Conservation (phyloP, 2,888 invertebrate species). For the Drosophila flavopinicola region DNA sequence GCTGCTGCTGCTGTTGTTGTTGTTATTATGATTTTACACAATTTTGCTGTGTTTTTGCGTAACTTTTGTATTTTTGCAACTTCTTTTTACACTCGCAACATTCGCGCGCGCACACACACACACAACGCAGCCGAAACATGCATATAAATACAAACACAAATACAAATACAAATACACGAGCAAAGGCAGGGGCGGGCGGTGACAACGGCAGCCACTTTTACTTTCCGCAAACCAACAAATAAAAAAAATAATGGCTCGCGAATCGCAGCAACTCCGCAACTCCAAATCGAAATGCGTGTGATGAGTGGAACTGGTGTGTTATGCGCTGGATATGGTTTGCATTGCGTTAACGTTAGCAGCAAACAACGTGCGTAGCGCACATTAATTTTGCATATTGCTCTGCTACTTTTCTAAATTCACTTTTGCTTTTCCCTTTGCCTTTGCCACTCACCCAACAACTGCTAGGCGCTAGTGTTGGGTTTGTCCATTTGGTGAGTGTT, state of each 20-base stretch:
- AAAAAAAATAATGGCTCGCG: constrained; percentile 20
- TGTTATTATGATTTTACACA: constrained; percentile 43
- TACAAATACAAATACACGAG: constrained; percentile 32
- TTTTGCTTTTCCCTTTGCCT: constrained; percentile 54
- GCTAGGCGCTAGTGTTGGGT: constrained; percentile 52
- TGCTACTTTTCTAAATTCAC: constrained; percentile 44
- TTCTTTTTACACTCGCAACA: constrained; percentile 64
- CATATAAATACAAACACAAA: constrained; percentile 29
- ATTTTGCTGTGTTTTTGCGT: constrained; percentile 60
- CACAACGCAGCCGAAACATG: constrained; percentile 44
- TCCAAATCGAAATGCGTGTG: constrained; percentile 27
- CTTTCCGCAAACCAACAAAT: constrained; percentile 57
- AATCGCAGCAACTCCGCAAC: constrained; percentile 28
- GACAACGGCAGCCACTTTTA: constrained; percentile 62
- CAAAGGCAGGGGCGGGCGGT: constrained; percentile 21
- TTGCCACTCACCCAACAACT: constrained; percentile 61
- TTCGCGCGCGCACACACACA: constrained; percentile 57
- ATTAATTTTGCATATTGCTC: constrained; percentile 55
- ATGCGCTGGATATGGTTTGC: constrained; percentile 27
- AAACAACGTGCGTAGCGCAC: constrained; percentile 52
- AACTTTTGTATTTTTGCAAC: constrained; percentile 72
- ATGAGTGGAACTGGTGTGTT: constrained; percentile 28
- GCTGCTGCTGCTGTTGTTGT: constrained; percentile 25
- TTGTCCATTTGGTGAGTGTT: constrained; percentile 42
- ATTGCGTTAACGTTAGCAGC: constrained; percentile 37